Conservation (phyloP, 2,797 vertebrate genomes). For the Pantherophis alleghaniensis region DNA sequence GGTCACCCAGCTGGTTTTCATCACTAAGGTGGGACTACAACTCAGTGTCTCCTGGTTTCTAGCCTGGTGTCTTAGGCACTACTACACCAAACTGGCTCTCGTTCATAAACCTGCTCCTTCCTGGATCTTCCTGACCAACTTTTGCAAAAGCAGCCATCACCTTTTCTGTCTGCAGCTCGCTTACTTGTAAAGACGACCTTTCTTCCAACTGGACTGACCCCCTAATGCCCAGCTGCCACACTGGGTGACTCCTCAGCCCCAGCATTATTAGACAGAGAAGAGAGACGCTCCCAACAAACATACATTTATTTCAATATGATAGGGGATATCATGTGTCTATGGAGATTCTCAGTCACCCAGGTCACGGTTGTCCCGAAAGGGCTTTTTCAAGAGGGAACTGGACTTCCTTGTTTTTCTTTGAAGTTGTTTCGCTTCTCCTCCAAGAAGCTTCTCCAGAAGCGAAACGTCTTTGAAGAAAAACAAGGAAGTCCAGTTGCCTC, state of each 20-base stretch:
- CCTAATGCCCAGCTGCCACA: neutral
- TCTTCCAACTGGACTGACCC: neutral
- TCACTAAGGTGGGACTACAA: neutral
- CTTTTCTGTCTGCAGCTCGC: neutral
- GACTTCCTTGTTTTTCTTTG: too few species aligned
- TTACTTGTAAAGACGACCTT: neutral
- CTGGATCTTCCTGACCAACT: neutral
- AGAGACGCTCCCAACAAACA: neutral
- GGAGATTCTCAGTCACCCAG: neutral
- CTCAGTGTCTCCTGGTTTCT: neutral
- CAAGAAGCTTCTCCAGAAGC: too few species aligned
- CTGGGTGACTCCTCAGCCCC: neutral
- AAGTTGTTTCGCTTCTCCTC: too few species aligned
- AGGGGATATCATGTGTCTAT: neutral
- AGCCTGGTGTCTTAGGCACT: neutral
- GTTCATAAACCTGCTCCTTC: neutral
- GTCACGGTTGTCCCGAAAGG: too few species aligned
- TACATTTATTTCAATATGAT: neutral
- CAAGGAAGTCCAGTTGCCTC: neutral
- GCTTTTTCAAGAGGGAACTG: too few species aligned
- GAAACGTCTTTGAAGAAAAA: neutral
- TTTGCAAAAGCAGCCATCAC: neutral
- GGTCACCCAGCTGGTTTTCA: neutral
- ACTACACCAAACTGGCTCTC: neutral
- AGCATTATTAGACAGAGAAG: neutral